phyloP scores from a whole-genome alignment of 2,888 invertebrate species.

The Lasioglossum lativentre region DNA sequence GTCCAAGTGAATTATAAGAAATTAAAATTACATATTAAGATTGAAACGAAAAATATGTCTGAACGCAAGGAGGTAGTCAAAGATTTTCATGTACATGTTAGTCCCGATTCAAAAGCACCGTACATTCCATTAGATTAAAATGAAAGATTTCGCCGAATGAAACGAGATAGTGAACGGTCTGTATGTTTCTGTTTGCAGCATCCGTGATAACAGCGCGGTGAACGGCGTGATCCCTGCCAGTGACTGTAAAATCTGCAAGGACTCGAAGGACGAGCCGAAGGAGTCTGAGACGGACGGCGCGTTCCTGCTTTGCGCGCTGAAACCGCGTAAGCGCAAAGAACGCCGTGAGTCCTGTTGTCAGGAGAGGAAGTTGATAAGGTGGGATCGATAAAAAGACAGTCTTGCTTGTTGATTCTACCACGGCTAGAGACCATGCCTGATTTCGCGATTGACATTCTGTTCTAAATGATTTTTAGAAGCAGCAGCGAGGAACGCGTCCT shows the following conservation, averaged over 20 bases:
- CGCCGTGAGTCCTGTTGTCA: constrained; percentile 86
- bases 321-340: constrained; percentile 88
- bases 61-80: neutral
- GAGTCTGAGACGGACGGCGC: constrained; percentile 84
- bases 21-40: no score
- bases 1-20: no score
- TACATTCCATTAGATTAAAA: neutral
- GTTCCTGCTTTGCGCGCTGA: constrained; percentile 86
- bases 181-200: constrained; percentile 71
- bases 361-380: constrained; percentile 83
- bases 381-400: constrained; percentile 17
- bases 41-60: no score
- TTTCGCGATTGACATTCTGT: neutral
- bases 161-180: neutral
- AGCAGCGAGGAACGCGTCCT: constrained; percentile 83
- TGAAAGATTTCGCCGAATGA: neutral
- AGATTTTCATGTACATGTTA: neutral
- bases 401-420: constrained; percentile 1
- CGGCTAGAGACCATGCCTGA: neutral
- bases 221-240: constrained; percentile 76
- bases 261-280: constrained; percentile 83
- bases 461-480: constrained; percentile 70
- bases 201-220: constrained; percentile 77
- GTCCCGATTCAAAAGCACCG: neutral
- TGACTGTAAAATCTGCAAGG: constrained; percentile 80